phyloP scores from a whole-genome alignment of 2,113 vertebrate species.

The Thalassoma bifasciatum region DNA sequence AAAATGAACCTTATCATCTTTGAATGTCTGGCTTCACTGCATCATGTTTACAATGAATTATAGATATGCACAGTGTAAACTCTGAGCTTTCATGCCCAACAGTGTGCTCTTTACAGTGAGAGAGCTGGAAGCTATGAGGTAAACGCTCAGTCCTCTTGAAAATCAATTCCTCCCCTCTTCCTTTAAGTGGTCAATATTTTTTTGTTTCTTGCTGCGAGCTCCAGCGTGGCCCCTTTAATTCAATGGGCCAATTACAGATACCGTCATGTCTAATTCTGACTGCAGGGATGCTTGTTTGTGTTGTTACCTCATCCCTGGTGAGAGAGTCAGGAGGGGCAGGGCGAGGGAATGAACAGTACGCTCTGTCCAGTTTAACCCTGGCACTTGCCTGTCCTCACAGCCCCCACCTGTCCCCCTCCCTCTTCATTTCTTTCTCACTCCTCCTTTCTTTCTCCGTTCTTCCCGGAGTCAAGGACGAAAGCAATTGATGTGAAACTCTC shows the following conservation, averaged over 20 bases:
- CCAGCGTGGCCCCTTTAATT: conserved; percentile 88
- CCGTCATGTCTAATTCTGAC: conserved; percentile 92
- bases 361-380: conserved; percentile 81
- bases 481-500: conserved; percentile 96
- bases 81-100: conserved; percentile 41
- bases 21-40: not conserved
- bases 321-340: conserved; percentile 61
- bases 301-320: conserved; percentile 94
- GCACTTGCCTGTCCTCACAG: conserved; percentile 33
- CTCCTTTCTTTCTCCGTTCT: conserved; percentile 58
- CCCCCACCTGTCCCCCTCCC: not conserved
- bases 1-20: not conserved
- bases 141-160: conserved; percentile 86
- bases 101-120: conserved; percentile 68
- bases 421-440: conserved; percentile 36
- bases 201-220: conserved; percentile 87
- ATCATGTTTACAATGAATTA: conserved; percentile 20
- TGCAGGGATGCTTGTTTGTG: conserved; percentile 86
- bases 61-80: conserved; percentile 1
- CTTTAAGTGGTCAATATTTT: conserved; percentile 98
- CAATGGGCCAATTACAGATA: conserved; percentile 95
- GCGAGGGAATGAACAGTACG: conserved; percentile 40
- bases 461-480: conserved; percentile 96
- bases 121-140: conserved; percentile 82
- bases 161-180: conserved; percentile 93